A percentile compares a stretch with the other conserved stretches of the same genome.
Evolutionary conservation across 2,888 invertebrate species (phyloP).

Genomic region (Epicampocera succincta): DNA sequence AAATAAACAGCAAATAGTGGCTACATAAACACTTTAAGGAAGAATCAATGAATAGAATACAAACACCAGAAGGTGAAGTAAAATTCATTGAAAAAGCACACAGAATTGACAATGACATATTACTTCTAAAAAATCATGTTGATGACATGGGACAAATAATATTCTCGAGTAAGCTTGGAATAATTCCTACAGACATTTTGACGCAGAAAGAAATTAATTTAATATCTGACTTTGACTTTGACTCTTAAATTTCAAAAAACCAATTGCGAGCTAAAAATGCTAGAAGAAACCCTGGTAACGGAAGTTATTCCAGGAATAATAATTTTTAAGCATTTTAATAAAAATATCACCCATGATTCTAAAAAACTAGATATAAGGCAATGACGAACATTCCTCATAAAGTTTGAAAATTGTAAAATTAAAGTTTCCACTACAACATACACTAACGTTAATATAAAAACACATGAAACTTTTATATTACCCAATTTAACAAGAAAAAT

Average conservation of each 20-base stretch:
- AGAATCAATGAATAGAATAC: no score
- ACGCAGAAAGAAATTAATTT: no score
- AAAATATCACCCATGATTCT: slow-evolving; percentile 24
- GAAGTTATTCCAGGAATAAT: slow-evolving; percentile 14
- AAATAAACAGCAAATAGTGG: slow-evolving; percentile 3
- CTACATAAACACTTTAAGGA: no score
- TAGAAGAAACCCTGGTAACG: slow-evolving; percentile 12
- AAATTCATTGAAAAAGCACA: no score
- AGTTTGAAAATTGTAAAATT: background rate
- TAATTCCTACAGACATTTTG: no score
- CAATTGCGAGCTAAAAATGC: background rate
- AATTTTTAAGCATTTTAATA: slow-evolving; percentile 36
- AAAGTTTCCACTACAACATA: background rate
- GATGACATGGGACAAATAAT: no score
- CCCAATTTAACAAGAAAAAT: slow-evolving; percentile 10
- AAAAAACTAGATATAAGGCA: slow-evolving; percentile 24
- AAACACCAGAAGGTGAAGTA: no score
- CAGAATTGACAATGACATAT: no score
- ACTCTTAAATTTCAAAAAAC: slow-evolving; percentile 27
- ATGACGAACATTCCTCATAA: slow-evolving; percentile 6
- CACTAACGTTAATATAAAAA: slow-evolving; percentile 6
- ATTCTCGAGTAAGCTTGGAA: no score
- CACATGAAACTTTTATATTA: slow-evolving; percentile 12
- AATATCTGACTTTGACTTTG: background rate
- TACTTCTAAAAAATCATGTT: no score